A percentile compares a stretch with the other conserved stretches of the same genome.
phyloP scores from a whole-genome alignment of 2,113 vertebrate genomes.

The Heliornis fulica region DNA sequence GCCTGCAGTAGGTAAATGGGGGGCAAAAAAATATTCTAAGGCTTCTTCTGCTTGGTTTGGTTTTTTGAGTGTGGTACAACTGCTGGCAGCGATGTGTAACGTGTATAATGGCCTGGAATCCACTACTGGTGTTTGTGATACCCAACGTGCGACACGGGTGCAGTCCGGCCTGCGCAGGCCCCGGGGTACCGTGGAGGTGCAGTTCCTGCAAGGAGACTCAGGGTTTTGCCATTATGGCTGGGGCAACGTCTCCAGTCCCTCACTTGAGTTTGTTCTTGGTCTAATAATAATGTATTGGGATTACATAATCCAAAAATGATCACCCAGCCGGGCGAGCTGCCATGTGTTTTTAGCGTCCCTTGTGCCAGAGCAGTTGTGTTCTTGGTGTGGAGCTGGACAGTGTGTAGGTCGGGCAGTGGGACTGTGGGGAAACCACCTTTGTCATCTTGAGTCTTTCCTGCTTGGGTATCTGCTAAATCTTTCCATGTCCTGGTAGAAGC shows the following conservation, averaged over 20 bases:
- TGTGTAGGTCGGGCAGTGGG: neutral
- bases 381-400: neutral
- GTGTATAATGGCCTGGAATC: neutral
- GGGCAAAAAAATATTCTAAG: neutral
- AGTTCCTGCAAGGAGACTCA: neutral
- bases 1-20: neutral
- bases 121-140: neutral
- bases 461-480: no score
- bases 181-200: neutral
- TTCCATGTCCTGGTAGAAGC: neutral
- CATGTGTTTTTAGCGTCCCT: slow-evolving; percentile 8
- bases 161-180: neutral
- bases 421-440: neutral
- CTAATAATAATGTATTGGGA: slow-evolving; percentile 21
- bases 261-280: slow-evolving; percentile 11
- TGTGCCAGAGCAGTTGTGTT: slow-evolving; percentile 16
- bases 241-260: neutral
- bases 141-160: neutral
- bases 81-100: neutral
- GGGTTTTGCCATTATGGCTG: neutral
- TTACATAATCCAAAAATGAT: slow-evolving; percentile 27
- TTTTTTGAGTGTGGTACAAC: neutral
- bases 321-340: slow-evolving; percentile 38
- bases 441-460: neutral
- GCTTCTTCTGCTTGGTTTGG: neutral